Evolutionary conservation across 2,113 vertebrate species (phyloP), one percentile per base, ranked within the genome.

Genomic region (Rhagologus leucostigma): DNA sequence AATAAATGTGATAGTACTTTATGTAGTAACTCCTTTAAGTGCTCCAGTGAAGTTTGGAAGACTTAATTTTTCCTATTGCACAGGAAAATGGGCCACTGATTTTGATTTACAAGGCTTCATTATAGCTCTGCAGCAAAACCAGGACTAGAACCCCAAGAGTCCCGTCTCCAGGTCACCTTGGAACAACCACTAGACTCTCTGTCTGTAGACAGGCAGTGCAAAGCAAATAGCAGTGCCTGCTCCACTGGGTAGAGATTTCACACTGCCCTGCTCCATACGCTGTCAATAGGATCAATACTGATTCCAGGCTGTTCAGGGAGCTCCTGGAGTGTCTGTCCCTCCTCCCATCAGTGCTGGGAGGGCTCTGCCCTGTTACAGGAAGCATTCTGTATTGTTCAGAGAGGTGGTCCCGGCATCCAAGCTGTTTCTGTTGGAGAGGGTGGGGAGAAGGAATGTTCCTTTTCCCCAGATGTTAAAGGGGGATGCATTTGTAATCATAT

Each of bases 61-160:
- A 55, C 60, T 57, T 60, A 4, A 7, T 80, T 90, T 91, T 93
- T 89, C 49, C 39, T 78, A 13, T 63, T 90, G 69, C 49, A 2
- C 42, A 29, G 90, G 21, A 84, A 94, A 96, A 82, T 81, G 83
- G 88, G 90, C 68, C 87, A 47, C n/a, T 71, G 83, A 22, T 89
- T 81, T 78, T 90, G 76, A 92, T 92, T 95, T 95, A 75, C 52
- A 64, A 60, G 73, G 73, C 70, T 96, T 96, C 77, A 82, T 95
- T 96, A 93, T 42, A 93, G 64, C 80, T 90, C 70, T 89, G 83
- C 86, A 84, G 79, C 56, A 71, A 93, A 97, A 93, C 57, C 85
- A 89, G 92, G 76, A 91, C 76, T 88, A 7, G 95, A 93, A 93
- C 75, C 96, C 79, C 93, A 44, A 68, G 93, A 75, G 92, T 56